A percentile compares a stretch with the other conserved stretches of the same genome.
phyloP scores from a whole-genome alignment of 2,888 invertebrate genomes.

The Leucophenga maculata region DNA sequence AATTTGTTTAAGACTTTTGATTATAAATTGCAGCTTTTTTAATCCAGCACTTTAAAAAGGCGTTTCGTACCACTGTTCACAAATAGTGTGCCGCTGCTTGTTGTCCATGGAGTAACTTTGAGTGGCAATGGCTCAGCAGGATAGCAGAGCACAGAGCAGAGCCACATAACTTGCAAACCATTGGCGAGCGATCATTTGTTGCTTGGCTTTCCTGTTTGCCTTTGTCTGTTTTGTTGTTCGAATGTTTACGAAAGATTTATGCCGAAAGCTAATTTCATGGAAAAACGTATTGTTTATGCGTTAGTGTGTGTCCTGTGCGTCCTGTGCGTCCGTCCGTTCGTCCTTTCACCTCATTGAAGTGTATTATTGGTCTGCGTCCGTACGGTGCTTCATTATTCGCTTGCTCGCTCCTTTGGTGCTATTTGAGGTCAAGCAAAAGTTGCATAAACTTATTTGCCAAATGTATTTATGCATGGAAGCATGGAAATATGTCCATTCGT shows the following conservation, averaged over 20 bases:
- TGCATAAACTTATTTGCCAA: slow-evolving; percentile 27
- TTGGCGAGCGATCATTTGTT: slow-evolving; percentile 29
- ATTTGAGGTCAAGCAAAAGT: slow-evolving; percentile 53
- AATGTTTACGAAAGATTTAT: slow-evolving; percentile 62
- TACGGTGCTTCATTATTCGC: slow-evolving; percentile 17
- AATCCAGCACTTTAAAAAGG: too few relatives aligned
- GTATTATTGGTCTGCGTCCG: slow-evolving; percentile 16
- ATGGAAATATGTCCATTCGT: neutral
- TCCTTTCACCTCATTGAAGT: too few relatives aligned
- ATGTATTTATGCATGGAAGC: neutral
- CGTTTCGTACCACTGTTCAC: neutral
- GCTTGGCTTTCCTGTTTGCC: slow-evolving; percentile 7
- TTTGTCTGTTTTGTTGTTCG: slow-evolving; percentile 23
- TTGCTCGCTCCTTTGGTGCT: neutral
- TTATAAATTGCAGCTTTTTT: too few relatives aligned
- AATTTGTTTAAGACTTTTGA: too few relatives aligned
- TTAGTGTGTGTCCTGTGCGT: neutral
- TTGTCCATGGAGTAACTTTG: neutral
- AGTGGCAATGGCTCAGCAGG: too few relatives aligned
- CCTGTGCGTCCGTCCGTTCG: too few relatives aligned
- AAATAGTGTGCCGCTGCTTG: neutral
- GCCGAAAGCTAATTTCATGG: slow-evolving; percentile 65
- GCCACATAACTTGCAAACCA: neutral
- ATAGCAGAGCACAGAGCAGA: too few relatives aligned
- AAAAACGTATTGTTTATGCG: slow-evolving; percentile 58